These are phyloP conservation scores for Hemiscyllium ocellatum DNA, from an alignment of 2,113 vertebrate species.

Conservation along the genomic window DNA sequence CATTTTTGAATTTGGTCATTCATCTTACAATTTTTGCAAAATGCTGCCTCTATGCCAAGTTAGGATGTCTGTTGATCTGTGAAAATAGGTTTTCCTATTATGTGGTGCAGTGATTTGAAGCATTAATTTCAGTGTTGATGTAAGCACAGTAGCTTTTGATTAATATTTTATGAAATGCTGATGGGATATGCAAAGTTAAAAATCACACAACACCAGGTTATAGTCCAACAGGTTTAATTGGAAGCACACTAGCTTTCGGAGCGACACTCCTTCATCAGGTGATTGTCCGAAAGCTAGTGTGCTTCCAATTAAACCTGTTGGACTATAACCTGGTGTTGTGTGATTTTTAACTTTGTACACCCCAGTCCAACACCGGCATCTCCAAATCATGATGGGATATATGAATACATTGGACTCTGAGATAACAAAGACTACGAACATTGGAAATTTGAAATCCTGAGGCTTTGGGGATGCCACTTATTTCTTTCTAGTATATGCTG, in stretches of 20 bases:
- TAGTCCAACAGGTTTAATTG: no score
- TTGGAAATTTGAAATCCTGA: not conserved
- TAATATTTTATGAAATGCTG: not conserved
- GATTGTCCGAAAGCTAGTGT: no score
- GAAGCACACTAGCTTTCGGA: no score
- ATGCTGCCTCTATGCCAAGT: not conserved
- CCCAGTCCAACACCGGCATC: no score
- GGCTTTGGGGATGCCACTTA: not conserved
- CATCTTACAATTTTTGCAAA: not conserved
- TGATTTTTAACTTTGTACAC: no score
- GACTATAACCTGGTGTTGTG: no score
- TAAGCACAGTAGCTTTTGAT: not conserved
- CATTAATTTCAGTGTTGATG: not conserved
- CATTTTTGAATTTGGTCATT: not conserved
- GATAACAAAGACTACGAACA: not conserved
- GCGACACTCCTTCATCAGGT: no score
- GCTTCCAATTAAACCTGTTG: no score
- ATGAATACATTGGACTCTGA: not conserved
- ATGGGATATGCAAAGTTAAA: no score
- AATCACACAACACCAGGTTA: no score
- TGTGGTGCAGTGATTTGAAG: not conserved
- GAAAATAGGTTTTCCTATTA: not conserved
- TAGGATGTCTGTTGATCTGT: not conserved
- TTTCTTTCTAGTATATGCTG: not conserved
- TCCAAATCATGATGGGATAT: not conserved